Evolutionary conservation across 2,888 invertebrate genomes (phyloP).

Genomic region (Muschampia plurimacula): DNA sequence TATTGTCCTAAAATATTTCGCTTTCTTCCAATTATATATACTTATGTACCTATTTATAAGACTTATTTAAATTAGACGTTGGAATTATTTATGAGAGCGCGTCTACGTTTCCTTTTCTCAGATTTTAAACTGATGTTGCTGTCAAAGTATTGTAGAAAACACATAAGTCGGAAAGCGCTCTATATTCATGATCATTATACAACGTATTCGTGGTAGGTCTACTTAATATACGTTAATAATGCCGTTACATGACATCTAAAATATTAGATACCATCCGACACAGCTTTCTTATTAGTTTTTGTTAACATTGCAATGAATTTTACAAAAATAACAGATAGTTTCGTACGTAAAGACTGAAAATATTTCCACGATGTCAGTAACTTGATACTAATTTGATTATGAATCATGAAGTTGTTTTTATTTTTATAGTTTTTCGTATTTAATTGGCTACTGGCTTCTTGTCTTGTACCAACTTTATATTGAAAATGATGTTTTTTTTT

Average conservation of each 20-base stretch:
- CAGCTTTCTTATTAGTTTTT: not conserved
- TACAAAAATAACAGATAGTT: not conserved
- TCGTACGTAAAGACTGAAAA: not conserved
- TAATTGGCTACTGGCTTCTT: no score
- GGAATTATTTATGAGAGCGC: constrained; percentile 29
- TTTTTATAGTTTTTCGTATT: no score
- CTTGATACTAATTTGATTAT: no score
- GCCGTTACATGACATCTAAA: constrained; percentile 22
- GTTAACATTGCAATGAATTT: not conserved
- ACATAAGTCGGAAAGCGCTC: constrained; percentile 12
- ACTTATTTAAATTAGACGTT: constrained; percentile 28
- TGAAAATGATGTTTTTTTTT: no score
- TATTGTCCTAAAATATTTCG: constrained; percentile 8
- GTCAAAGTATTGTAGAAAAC: constrained; percentile 10
- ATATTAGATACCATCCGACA: not conserved
- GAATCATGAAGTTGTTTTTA: no score
- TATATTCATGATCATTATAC: constrained; percentile 27
- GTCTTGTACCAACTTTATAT: no score
- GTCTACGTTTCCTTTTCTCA: constrained; percentile 24
- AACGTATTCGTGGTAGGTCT: constrained; percentile 11
- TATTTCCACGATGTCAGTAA: not conserved
- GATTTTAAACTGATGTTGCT: constrained; percentile 20
- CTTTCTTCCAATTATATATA: constrained; percentile 13
- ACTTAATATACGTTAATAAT: constrained; percentile 7
- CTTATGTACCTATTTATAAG: not conserved